phyloP scores from a whole-genome alignment of 2,888 invertebrate genomes.

The Hemistola chrysoprasaria region DNA sequence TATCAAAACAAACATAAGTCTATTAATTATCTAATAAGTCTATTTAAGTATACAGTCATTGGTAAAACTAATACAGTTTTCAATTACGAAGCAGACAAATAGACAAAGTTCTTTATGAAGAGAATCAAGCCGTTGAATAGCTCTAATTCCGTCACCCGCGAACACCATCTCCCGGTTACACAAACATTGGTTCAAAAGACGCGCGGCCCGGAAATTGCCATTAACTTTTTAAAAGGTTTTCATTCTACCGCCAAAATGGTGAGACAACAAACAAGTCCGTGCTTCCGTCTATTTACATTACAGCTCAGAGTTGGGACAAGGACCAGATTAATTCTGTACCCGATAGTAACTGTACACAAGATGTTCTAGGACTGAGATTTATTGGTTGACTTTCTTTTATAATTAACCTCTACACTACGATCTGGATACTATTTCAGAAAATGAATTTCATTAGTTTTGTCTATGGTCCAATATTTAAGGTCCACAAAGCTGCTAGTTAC shows the following conservation, averaged over 20 bases:
- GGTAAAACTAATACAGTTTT: no score
- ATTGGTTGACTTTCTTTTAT: no score
- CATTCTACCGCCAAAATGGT: conserved; percentile 38
- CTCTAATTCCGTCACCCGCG: conserved; percentile 2
- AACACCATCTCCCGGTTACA: conserved; percentile 1
- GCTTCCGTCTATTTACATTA: conserved; percentile 45
- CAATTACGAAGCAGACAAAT: no score
- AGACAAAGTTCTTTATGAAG: no score
- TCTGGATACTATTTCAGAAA: no score
- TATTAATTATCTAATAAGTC: no score
- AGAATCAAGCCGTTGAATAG: not conserved
- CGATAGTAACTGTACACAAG: conserved; percentile 25
- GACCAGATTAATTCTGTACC: conserved; percentile 29
- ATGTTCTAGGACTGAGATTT: conserved; percentile 21
- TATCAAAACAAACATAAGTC: no score
- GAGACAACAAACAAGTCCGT: conserved; percentile 25
- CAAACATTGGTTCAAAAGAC: conserved; percentile 16
- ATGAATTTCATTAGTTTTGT: no score
- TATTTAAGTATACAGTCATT: no score
- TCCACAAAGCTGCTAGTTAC: no score
- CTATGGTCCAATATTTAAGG: no score
- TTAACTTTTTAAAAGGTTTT: conserved; percentile 41
- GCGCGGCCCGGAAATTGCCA: conserved; percentile 32
- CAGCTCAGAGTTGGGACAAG: conserved; percentile 37
- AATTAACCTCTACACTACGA: no score